Evolutionary conservation across 2,113 vertebrate genomes (phyloP).

Genomic region (Meleagris gallopavo): DNA sequence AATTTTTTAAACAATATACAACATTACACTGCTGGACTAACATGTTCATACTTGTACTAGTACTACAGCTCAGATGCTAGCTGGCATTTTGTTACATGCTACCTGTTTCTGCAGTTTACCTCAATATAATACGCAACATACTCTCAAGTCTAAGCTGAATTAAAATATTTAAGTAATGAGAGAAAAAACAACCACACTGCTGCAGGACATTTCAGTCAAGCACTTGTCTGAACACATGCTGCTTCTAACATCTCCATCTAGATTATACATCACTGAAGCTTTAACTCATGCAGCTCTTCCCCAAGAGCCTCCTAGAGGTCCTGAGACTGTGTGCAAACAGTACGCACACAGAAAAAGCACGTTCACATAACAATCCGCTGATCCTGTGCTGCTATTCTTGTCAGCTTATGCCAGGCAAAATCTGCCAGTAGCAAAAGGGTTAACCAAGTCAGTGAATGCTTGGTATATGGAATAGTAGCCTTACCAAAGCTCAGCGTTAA

Average conservation of each 20-base stretch:
- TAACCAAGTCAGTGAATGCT: not conserved
- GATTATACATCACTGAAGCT: not conserved
- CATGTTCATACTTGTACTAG: not conserved
- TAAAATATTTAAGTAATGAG: not conserved
- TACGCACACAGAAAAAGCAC: not conserved
- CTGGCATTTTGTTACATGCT: accelerated
- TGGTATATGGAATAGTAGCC: accelerated
- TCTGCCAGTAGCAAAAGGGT: not conserved
- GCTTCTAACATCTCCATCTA: not conserved
- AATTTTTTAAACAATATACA: constrained; percentile 13
- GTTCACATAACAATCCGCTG: not conserved
- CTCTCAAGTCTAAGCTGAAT: not conserved
- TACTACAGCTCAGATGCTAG: not conserved
- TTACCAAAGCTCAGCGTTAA: not conserved
- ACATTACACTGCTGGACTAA: not conserved
- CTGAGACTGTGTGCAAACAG: not conserved
- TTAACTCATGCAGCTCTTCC: not conserved
- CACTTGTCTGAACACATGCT: not conserved
- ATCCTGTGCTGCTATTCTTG: not conserved
- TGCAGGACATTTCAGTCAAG: not conserved
- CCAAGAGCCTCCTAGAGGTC: not conserved
- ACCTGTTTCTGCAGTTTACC: not conserved
- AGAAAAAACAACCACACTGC: not conserved
- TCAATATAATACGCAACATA: not conserved
- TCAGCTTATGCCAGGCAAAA: not conserved